These are phyloP conservation scores for Thaleichthys pacificus DNA, from an alignment of 2,797 vertebrate genomes.

Conservation along the genomic window DNA sequence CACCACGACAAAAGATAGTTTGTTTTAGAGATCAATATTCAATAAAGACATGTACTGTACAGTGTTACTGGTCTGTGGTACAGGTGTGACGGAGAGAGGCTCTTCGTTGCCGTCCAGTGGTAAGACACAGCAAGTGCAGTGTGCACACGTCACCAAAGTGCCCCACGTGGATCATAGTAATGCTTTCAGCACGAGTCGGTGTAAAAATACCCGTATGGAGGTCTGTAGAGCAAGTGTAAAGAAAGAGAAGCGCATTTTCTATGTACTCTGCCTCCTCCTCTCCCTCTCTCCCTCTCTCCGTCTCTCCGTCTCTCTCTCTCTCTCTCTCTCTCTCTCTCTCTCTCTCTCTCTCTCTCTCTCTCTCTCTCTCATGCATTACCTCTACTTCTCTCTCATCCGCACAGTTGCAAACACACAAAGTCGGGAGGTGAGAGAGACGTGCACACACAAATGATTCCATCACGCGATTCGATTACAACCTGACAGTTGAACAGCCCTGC, in stretches of 20 bases:
- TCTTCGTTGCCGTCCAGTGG: constrained; percentile 78
- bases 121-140: constrained; percentile 63
- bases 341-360: not conserved
- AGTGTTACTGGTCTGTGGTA: constrained; percentile 20
- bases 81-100: constrained; percentile 53
- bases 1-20: not conserved
- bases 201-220: constrained; percentile 66
- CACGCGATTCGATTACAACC: not conserved
- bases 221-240: constrained; percentile 54
- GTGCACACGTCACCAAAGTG: constrained; percentile 28
- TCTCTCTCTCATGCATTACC: not conserved
- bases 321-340: not conserved
- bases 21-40: not conserved
- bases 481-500: not conserved
- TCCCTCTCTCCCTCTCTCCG: not conserved
- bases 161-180: constrained; percentile 21
- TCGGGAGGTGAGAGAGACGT: constrained; percentile 2
- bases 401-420: constrained; percentile 9
- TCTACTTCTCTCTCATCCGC: not conserved
- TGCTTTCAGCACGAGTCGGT: constrained; percentile 27
- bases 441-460: constrained; percentile 1
- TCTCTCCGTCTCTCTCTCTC: not conserved
- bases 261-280: not conserved
- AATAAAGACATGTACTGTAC: constrained; percentile 28
- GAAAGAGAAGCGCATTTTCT: constrained; percentile 44